Conservation (phyloP, 2,888 invertebrate genomes). For the Drosophila borealis region DNA sequence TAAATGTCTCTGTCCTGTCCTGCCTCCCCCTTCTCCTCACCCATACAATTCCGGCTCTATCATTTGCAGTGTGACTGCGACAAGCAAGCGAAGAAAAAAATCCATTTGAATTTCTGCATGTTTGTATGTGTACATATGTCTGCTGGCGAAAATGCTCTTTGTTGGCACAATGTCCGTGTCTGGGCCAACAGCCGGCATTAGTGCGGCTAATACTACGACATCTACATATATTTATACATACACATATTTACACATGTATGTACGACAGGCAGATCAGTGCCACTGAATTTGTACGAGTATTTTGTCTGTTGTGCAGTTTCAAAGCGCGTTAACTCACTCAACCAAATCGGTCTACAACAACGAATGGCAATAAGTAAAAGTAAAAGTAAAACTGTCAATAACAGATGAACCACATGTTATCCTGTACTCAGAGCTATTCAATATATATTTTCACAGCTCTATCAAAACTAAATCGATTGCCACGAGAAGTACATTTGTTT, state of each 20-base stretch:
- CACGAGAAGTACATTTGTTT: neutral
- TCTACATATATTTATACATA: neutral
- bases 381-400: conserved; percentile 5
- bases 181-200: conserved; percentile 44
- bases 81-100: conserved; percentile 36
- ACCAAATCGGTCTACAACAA: conserved; percentile 46
- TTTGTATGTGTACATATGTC: conserved; percentile 15
- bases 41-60: conserved; percentile 36
- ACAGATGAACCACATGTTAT: conserved; percentile 12
- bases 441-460: neutral
- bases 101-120: conserved; percentile 53
- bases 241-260: neutral
- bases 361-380: conserved; percentile 20
- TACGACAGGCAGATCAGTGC: conserved; percentile 18
- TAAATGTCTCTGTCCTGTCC: conserved; percentile 60
- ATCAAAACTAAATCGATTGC: neutral
- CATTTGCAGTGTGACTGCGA: conserved; percentile 39
- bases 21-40: neutral
- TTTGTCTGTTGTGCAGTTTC: conserved; percentile 31
- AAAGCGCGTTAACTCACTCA: conserved; percentile 52
- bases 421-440: conserved; percentile 4
- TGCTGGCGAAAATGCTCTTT: conserved; percentile 6
- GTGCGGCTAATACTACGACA: conserved; percentile 35
- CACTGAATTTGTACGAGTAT: conserved; percentile 23
- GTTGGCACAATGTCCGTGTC: conserved; percentile 40